Evolutionary conservation across 2,888 invertebrate genomes (phyloP), one percentile per base, ranked within the genome.

Genomic region (Sipha maydis): DNA sequence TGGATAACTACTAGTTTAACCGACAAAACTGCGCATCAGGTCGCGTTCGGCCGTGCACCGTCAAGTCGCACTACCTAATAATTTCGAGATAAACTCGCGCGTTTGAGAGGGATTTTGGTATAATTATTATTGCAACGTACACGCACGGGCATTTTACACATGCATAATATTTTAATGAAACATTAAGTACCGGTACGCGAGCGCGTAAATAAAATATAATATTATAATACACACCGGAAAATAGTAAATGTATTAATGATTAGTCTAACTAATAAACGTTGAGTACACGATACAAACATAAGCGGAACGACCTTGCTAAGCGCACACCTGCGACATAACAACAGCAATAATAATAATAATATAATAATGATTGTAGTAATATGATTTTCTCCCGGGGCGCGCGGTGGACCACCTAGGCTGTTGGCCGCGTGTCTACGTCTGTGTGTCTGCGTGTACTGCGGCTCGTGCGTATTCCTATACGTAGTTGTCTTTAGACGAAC

Each of bases 351-450:
- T 48, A 71, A 48, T 48, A 14, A 48, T 48, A 34, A 3, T 3
- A 34, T 34, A 34, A 34, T 4, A 34, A 34, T 4, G 34, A 34
- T 34, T 2, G 34, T 34, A 34, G 34, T 34, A 48, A 79, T 67
- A 67, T 25, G 84, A 67, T 84, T 84, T 84, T 84, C 76, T 84
- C 84, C 76, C 38, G 71, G 61, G 77, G 69, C 85, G 69, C 71
- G 48, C 14, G 48, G 14, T 3, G 38, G 79, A 86, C 86, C 86
- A 86, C 86, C 86, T 73, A 79, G 86, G 54, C 69, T 56, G 86
- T 73, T 61, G 21, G 3, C 7, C 7, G 21, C 8, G 25, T 3
- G 61, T 61, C 7, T 19, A 17, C 61, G 25, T 5, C 21, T 21
- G 25, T 25, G 41, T 11, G 21, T n/a, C 67, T 9, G 17, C 67